These are phyloP conservation scores for Melipona bicolor DNA, from an alignment of 2,888 invertebrate genomes.

Conservation along the genomic window DNA sequence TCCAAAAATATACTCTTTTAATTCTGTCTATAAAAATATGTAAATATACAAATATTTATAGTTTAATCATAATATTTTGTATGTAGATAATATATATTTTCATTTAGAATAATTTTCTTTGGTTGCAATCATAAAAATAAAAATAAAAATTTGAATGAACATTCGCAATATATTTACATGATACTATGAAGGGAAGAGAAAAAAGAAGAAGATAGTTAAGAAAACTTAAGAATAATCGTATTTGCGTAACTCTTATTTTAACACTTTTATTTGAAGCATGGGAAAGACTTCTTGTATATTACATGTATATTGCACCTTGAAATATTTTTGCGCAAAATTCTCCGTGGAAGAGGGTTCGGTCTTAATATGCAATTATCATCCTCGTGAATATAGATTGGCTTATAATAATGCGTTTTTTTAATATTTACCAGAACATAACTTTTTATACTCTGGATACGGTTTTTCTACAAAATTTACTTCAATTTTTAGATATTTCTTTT, in stretches of 20 bases:
- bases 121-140: not conserved
- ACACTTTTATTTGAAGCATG: not conserved
- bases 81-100: too few species aligned
- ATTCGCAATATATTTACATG: too few species aligned
- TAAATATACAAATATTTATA: not conserved
- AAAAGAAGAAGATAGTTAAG: not conserved
- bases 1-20: not conserved
- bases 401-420: slow-evolving; percentile 41
- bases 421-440: slow-evolving; percentile 3
- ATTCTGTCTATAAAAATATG: not conserved
- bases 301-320: slow-evolving; percentile 11
- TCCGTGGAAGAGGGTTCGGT: slow-evolving; percentile 46
- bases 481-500: not conserved
- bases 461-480: not conserved
- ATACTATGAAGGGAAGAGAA: too few species aligned
- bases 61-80: not conserved
- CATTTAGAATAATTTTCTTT: too few species aligned
- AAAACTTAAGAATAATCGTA: not conserved
- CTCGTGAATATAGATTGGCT: slow-evolving; percentile 51
- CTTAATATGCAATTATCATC: slow-evolving; percentile 73
- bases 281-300: not conserved
- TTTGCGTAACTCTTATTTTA: not conserved
- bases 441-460: too few species aligned
- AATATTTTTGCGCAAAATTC: slow-evolving; percentile 18
- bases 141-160: not conserved